These are phyloP conservation scores for Galaxias olidus DNA, from an alignment of 2,797 vertebrate genomes.

Conservation along the genomic window DNA sequence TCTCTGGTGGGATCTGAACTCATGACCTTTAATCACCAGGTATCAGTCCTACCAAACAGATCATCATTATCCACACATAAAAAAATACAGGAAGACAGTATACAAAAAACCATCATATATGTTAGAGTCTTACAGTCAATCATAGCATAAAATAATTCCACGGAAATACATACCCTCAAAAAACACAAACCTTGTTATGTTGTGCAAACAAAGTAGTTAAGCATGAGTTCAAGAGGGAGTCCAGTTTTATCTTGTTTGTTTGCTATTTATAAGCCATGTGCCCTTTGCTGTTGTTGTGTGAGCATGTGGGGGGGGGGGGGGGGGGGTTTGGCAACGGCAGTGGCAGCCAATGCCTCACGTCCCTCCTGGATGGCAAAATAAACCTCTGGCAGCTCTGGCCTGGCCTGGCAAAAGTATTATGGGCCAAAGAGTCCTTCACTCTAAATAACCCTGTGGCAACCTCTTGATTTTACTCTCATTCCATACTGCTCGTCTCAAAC, in stretches of 20 bases:
- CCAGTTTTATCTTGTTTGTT: conserved; percentile 64
- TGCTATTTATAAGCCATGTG: conserved; percentile 74
- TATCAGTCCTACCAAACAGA: too few species aligned
- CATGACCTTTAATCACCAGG: too few species aligned
- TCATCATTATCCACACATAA: too few species aligned
- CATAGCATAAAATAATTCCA: too few species aligned
- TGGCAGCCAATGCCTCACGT: conserved; percentile 32
- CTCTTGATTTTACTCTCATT: conserved; percentile 3
- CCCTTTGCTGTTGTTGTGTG: conserved; percentile 64
- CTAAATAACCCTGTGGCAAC: neutral
- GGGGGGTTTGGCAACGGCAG: conserved; percentile 36
- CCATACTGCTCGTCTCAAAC: neutral
- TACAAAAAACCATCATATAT: too few species aligned
- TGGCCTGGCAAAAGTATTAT: too few species aligned
- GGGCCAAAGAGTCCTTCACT: neutral
- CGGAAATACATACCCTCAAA: too few species aligned
- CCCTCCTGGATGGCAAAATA: conserved; percentile 33
- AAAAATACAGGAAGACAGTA: too few species aligned
- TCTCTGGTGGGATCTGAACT: too few species aligned
- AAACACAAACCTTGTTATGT: conserved; percentile 11
- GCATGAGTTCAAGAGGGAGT: conserved; percentile 44
- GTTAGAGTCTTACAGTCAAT: too few species aligned
- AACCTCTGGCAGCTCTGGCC: conserved; percentile 15
- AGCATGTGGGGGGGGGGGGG: conserved; percentile 13
- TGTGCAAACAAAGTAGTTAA: conserved; percentile 49